Evolutionary conservation across 1,140 invertebrate species (phyloP).

Genomic region (Triops longicaudatus): DNA sequence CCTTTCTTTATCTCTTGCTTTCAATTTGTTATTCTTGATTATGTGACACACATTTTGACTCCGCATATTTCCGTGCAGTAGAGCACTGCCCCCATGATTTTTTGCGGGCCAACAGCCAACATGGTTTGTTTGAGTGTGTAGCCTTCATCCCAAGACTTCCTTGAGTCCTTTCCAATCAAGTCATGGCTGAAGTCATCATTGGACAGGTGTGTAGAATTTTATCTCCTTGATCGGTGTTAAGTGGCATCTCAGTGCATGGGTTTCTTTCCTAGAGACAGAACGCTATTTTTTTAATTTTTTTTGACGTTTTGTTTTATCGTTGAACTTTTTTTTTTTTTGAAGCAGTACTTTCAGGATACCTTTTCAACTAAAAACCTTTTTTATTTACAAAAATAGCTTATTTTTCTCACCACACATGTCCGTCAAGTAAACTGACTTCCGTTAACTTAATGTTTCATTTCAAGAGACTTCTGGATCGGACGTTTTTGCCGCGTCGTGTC

Average conservation of each 20-base stretch:
- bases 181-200: conserved; percentile 15
- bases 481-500: no score
- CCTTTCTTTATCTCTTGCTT: conserved; percentile 6
- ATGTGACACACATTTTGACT: not conserved
- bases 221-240: conserved; percentile 15
- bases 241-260: conserved; percentile 10
- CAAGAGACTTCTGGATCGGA: no score
- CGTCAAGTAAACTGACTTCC: no score
- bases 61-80: conserved; percentile 7
- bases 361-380: not conserved
- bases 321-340: not conserved
- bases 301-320: not conserved
- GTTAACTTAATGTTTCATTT: no score
- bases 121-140: conserved; percentile 12
- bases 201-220: not conserved
- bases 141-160: conserved; percentile 14
- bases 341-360: not conserved
- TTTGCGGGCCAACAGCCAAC: conserved; percentile 6
- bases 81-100: not conserved
- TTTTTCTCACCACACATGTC: no score
- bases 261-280: not conserved
- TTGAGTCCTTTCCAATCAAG: conserved; percentile 12
- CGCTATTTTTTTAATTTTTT: not conserved
- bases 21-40: conserved; percentile 8
- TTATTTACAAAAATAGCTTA: no score